Evolutionary conservation across 2,113 vertebrate species (phyloP).

Genomic region (Stomatorhinus ivindoensis): DNA sequence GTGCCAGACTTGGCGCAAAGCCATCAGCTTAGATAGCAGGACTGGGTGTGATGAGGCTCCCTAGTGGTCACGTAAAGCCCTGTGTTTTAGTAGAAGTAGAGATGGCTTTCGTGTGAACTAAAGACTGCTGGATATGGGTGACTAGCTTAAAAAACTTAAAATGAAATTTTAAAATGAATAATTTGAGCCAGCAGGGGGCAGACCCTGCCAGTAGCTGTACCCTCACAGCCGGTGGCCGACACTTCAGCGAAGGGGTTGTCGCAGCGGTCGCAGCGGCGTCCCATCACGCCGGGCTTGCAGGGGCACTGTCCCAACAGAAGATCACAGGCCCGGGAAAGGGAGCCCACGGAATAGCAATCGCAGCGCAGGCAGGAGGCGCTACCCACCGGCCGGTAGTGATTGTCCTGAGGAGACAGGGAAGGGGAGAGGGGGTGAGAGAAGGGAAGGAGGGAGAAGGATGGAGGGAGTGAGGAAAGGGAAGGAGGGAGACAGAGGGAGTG

Average conservation of each 20-base stretch:
- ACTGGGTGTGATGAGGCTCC: neutral
- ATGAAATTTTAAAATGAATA: neutral
- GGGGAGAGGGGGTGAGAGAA: neutral
- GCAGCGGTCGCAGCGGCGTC: conserved; percentile 85
- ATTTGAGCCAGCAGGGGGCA: neutral
- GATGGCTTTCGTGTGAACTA: neutral
- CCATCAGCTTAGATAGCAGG: neutral
- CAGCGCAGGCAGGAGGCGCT: conserved; percentile 74
- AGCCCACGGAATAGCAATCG: conserved; percentile 85
- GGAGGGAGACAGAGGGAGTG: neutral
- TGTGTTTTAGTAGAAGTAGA: neutral
- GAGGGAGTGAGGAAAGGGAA: neutral
- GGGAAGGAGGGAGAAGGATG: neutral
- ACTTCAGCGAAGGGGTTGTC: conserved; percentile 97
- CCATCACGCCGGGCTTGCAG: conserved; percentile 88
- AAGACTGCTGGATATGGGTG: neutral
- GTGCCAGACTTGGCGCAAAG: neutral
- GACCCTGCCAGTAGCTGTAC: conserved; percentile 28
- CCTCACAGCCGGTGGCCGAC: conserved; percentile 82
- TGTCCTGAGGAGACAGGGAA: conserved; percentile 63
- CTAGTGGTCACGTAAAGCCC: neutral
- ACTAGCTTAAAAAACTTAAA: neutral
- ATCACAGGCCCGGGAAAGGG: conserved; percentile 79
- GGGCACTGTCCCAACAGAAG: conserved; percentile 76
- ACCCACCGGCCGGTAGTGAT: conserved; percentile 70